Evolutionary conservation across 2,888 invertebrate genomes (phyloP).

Genomic region (Himalopsyche kuldschensis): DNA sequence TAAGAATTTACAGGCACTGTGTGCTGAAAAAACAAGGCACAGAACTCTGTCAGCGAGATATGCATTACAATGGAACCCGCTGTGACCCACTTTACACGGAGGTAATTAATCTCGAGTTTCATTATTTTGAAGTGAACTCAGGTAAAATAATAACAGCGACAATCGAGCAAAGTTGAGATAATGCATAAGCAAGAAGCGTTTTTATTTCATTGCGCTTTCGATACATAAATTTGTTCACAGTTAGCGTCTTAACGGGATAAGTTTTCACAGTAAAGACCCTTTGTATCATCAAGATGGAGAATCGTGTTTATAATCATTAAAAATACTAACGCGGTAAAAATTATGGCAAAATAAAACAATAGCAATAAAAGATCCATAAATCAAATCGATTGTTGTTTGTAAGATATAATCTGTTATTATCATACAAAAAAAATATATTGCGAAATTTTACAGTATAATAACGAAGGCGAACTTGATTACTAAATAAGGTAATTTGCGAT

Average conservation of each 20-base stretch:
- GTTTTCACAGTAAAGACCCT: not conserved
- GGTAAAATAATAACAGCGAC: not conserved
- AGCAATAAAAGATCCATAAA: too few relatives aligned
- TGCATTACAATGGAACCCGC: not conserved
- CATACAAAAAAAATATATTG: too few relatives aligned
- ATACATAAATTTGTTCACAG: not conserved
- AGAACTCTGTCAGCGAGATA: not conserved
- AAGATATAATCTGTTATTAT: too few relatives aligned
- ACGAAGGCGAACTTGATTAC: too few relatives aligned
- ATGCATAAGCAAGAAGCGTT: not conserved
- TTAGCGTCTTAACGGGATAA: not conserved
- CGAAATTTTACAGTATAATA: too few relatives aligned
- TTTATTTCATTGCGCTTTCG: not conserved
- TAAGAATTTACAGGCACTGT: not conserved
- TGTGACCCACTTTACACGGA: conserved; percentile 16
- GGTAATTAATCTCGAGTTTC: conserved; percentile 10
- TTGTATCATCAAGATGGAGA: too few relatives aligned
- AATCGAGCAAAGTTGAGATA: not conserved
- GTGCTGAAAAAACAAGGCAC: not conserved
- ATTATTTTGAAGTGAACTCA: not conserved
- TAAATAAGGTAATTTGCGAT: too few relatives aligned
- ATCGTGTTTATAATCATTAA: too few relatives aligned
- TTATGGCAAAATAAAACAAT: too few relatives aligned
- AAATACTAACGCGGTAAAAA: too few relatives aligned
- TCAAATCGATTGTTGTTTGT: too few relatives aligned